Evolutionary conservation across 1,140 invertebrate species (phyloP), one percentile per base, ranked within the genome.

Genomic region (Drosophila cardini): DNA sequence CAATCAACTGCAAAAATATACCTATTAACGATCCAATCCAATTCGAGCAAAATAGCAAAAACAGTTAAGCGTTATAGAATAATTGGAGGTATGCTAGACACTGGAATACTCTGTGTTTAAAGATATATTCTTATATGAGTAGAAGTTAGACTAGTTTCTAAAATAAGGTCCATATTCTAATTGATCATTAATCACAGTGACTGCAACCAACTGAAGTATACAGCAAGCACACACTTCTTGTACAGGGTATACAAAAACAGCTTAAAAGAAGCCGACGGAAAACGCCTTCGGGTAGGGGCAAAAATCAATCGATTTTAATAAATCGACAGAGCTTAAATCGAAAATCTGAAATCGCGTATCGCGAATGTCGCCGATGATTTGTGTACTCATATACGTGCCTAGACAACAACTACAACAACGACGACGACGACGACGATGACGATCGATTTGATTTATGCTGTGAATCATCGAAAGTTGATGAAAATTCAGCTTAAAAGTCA

Each of bases 271-370:
- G 9, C 45, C 58, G 48, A 36, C 16, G 46, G 13, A 21, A 50
- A 46, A 21, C 43, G 58, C 26, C 57, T 38, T 7, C n/a, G 45
- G 46, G 52, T 15, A 38, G 58, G n/a, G 32, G 58, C 11, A 43
- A 58, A 26, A 68, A 80, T 79, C 63, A 76, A 84, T 83, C 76
- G 80, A 76, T 79, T 83, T 75, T 64, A 82, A 82, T 82, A 83
- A 82, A 52, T 78, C 64, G 81, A 76, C 64, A 53, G 32, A 60
- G 63, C 57, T 16, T 40, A 56, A 53, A 56, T 50, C 63, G 42
- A 58, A 71, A 71, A 78, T 72, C 65, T 58, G 15, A 40, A 52
- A 36, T 40, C 53, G 40, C 40, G 21, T 30, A 69, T 74, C 57
- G 65, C 40, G 34, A 48, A 61, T 74, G 46, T 62, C 57, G 57